Conservation (phyloP, 2,797 vertebrate genomes). For the Oryzias sinensis region DNA sequence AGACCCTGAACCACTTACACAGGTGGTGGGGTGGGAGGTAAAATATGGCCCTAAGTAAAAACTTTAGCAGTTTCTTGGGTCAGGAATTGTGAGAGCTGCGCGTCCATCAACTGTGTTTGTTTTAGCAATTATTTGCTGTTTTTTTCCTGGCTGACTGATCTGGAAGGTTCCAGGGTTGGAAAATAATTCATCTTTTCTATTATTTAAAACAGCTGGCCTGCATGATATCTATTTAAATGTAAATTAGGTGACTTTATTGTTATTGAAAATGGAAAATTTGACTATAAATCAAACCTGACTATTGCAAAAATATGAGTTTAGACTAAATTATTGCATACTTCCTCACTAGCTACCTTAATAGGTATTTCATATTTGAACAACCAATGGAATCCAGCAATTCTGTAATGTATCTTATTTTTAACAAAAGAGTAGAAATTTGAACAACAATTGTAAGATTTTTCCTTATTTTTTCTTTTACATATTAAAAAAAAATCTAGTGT, state of each 20-base stretch:
- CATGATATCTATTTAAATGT: neutral
- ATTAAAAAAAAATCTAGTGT: too few species aligned
- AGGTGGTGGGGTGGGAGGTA: slow-evolving; percentile 39
- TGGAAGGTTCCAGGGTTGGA: slow-evolving; percentile 8
- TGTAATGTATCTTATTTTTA: too few species aligned
- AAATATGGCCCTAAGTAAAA: slow-evolving; percentile 56
- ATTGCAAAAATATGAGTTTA: too few species aligned
- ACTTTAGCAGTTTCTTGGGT: slow-evolving; percentile 28
- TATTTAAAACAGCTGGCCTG: neutral
- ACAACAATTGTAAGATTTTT: too few species aligned
- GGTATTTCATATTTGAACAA: too few species aligned
- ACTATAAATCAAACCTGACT: too few species aligned
- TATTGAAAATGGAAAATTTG: too few species aligned
- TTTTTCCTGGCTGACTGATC: slow-evolving; percentile 35
- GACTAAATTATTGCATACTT: too few species aligned
- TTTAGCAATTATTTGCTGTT: slow-evolving; percentile 49
- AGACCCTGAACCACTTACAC: slow-evolving; percentile 16
- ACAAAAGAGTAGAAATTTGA: too few species aligned
- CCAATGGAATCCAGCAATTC: too few species aligned
- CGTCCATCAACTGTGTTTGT: slow-evolving; percentile 58
- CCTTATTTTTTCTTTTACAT: too few species aligned
- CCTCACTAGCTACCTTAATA: too few species aligned
- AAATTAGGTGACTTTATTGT: neutral
- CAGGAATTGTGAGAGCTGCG: slow-evolving; percentile 41
- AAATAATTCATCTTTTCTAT: slow-evolving; percentile 21